These are phyloP conservation scores for Cydia amplana DNA, from an alignment of 1,140 invertebrate species.

Conservation along the genomic window DNA sequence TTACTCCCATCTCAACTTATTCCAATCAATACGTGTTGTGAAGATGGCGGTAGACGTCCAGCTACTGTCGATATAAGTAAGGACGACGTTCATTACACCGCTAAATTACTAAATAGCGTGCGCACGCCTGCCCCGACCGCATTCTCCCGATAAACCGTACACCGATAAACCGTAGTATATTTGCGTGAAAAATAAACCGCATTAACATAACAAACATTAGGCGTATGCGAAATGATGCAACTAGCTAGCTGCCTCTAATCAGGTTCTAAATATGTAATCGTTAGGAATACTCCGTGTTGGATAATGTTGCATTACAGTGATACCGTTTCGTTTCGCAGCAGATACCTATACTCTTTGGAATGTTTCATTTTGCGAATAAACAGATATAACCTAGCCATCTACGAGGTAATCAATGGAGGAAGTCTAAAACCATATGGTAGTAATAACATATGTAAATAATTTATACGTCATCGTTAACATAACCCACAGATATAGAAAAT, in stretches of 20 bases:
- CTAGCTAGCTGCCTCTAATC: conserved; percentile 22
- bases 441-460: not conserved
- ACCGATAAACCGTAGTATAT: conserved; percentile 5
- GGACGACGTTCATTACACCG: conserved; percentile 23
- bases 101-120: conserved; percentile 33
- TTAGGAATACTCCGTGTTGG: conserved; percentile 13
- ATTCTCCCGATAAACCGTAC: conserved; percentile 22
- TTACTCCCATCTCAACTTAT: not conserved
- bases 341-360: not conserved
- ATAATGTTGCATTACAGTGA: not conserved
- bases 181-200: conserved; percentile 25
- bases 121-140: conserved; percentile 1
- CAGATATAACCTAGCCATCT: not conserved
- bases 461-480: not conserved
- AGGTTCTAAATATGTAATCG: conserved; percentile 26
- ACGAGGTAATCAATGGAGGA: not conserved
- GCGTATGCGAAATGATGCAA: conserved; percentile 23
- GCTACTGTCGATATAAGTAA: conserved; percentile 20
- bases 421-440: not conserved
- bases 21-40: conserved; percentile 16
- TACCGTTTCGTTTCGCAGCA: conserved; percentile 11
- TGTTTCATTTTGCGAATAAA: not conserved
- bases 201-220: conserved; percentile 25
- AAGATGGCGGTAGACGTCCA: conserved; percentile 8
- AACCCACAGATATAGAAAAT: not conserved